phyloP scores from a whole-genome alignment of 2,113 vertebrate genomes.

The Pomatorhinus ruficollis region DNA sequence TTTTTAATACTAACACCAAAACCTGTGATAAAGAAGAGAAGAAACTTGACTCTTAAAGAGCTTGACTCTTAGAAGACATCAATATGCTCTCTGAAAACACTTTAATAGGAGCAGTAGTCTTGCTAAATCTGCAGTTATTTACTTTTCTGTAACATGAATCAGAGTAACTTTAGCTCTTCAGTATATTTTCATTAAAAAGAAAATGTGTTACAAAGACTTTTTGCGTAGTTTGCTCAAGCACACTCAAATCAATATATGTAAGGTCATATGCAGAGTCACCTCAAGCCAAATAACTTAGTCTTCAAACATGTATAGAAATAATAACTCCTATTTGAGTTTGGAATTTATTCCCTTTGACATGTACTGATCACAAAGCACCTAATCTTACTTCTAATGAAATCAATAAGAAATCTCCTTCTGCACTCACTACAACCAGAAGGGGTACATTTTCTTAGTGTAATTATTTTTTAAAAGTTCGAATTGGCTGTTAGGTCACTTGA shows the following conservation, averaged over 20 bases:
- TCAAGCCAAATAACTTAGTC: not conserved
- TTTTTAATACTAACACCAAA: not conserved
- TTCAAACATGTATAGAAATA: not conserved
- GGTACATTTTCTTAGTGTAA: not conserved
- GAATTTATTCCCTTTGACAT: not conserved
- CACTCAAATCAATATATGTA: not conserved
- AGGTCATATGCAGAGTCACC: not conserved
- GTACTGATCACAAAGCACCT: not conserved
- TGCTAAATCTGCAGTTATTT: not conserved
- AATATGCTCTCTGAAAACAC: not conserved
- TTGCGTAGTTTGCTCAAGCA: not conserved
- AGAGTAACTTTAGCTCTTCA: not conserved
- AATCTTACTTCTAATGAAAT: not conserved
- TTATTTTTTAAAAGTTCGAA: constrained; percentile 11
- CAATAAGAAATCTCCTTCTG: not conserved
- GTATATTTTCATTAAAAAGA: not conserved
- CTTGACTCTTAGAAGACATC: not conserved
- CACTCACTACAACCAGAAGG: not conserved
- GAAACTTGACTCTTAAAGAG: not conserved
- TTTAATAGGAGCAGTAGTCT: not conserved
- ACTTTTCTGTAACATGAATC: not conserved
- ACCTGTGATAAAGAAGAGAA: not conserved
- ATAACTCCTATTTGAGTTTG: not conserved
- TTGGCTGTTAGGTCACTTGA: not conserved
- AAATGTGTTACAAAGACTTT: not conserved